phyloP scores from a whole-genome alignment of 2,888 invertebrate genomes.

The Phasia obesa region DNA sequence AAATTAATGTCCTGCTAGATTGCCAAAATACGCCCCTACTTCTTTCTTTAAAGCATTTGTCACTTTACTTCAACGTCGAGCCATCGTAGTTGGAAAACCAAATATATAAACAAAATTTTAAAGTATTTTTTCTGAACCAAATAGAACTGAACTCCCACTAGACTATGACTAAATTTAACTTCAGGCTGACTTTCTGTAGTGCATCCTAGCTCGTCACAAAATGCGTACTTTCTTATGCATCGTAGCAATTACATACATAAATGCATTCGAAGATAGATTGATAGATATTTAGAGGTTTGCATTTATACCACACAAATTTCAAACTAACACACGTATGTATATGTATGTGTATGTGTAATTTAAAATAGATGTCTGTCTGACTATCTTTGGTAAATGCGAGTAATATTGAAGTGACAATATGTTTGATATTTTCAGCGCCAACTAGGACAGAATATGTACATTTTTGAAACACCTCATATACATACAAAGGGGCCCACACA shows the following conservation, averaged over 20 bases:
- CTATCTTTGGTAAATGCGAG: background rate
- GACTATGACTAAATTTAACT: background rate
- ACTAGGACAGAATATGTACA: slow-evolving; percentile 27
- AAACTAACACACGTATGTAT: too few relatives aligned
- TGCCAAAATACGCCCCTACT: too few relatives aligned
- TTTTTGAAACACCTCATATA: slow-evolving; percentile 22
- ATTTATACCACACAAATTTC: slow-evolving; percentile 18
- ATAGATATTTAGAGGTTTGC: slow-evolving; percentile 64
- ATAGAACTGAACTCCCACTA: background rate
- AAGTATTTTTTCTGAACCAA: too few relatives aligned
- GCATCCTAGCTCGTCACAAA: slow-evolving; percentile 15
- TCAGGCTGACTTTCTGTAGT: background rate
- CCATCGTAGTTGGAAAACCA: too few relatives aligned
- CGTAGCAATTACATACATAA: slow-evolving; percentile 47
- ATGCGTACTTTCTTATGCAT: slow-evolving; percentile 52
- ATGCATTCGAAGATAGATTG: slow-evolving; percentile 63
- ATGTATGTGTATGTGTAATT: too few relatives aligned
- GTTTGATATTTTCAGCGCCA: slow-evolving; percentile 74
- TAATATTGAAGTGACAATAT: slow-evolving; percentile 62
- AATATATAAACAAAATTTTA: too few relatives aligned
- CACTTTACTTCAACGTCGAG: too few relatives aligned
- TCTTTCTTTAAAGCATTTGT: too few relatives aligned
- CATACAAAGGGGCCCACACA: slow-evolving; percentile 3
- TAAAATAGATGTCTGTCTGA: slow-evolving; percentile 3
- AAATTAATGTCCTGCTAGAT: too few relatives aligned